phyloP scores from a whole-genome alignment of 1,140 invertebrate species.

The Heterodera carotae region DNA sequence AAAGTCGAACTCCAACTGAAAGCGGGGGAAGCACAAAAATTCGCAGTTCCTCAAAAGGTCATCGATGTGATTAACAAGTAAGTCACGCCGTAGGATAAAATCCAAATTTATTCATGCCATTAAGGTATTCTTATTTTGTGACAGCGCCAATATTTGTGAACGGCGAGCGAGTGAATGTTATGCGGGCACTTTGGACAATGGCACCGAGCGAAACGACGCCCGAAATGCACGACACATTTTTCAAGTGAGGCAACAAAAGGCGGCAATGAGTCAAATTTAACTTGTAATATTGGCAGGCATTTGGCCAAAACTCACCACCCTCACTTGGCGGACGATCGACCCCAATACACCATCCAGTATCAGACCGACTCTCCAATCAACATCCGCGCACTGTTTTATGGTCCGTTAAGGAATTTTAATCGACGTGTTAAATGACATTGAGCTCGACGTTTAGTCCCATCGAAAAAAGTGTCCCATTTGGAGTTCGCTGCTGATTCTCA shows the following conservation, averaged over 20 bases:
- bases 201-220: slow-evolving; percentile 83
- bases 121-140: slow-evolving; percentile 88
- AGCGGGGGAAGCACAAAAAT: slow-evolving; percentile 78
- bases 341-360: slow-evolving; percentile 68
- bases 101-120: neutral
- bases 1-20: slow-evolving; percentile 90
- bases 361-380: slow-evolving; percentile 83
- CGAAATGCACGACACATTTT: slow-evolving; percentile 86
- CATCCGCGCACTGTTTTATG: slow-evolving; percentile 85
- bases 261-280: neutral
- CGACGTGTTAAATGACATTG: neutral
- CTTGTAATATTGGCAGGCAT: slow-evolving; percentile 41
- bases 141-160: slow-evolving; percentile 88
- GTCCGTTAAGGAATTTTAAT: slow-evolving; percentile 84
- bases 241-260: slow-evolving; percentile 43
- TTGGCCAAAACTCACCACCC: slow-evolving; percentile 53
- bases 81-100: too few species aligned
- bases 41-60: slow-evolving; percentile 81
- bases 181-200: slow-evolving; percentile 88
- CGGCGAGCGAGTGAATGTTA: slow-evolving; percentile 80
- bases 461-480: slow-evolving; percentile 74
- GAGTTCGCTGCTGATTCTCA: slow-evolving; percentile 80
- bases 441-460: slow-evolving; percentile 21
- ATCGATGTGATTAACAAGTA: slow-evolving; percentile 82
- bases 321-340: slow-evolving; percentile 49